Percentiles rank a stretch among this genome's conserved stretches.
These are phyloP conservation scores for Horisme vitalbata DNA, from an alignment of 2,888 invertebrate species.

Conservation along the genomic window DNA sequence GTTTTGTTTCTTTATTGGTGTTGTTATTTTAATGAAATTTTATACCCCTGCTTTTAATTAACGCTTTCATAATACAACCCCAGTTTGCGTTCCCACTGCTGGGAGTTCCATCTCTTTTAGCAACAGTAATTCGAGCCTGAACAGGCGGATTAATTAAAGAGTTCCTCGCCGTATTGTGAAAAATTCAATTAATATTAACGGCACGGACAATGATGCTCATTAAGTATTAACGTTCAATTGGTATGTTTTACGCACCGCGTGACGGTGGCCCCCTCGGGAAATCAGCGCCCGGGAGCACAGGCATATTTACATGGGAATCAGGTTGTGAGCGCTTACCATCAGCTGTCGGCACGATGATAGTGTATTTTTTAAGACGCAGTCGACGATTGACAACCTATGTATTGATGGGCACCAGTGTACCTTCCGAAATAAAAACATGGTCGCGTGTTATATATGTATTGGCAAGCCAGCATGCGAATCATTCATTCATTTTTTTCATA, in stretches of 20 bases:
- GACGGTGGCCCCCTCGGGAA: constrained; percentile 55
- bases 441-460: too few species aligned
- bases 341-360: too few species aligned
- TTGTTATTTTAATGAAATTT: too few species aligned
- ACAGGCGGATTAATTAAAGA: constrained; percentile 33
- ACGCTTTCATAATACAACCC: too few species aligned
- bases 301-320: neutral
- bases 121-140: constrained; percentile 14
- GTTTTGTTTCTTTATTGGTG: too few species aligned
- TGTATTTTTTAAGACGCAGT: too few species aligned
- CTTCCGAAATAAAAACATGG: too few species aligned
- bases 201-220: constrained; percentile 50
- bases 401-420: too few species aligned
- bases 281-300: constrained; percentile 43
- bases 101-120: constrained; percentile 9
- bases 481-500: too few species aligned
- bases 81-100: constrained; percentile 12
- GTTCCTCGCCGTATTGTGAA: constrained; percentile 25
- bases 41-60: too few species aligned
- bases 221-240: constrained; percentile 67
- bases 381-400: too few species aligned
- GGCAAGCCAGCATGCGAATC: too few species aligned
- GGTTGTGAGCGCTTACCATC: neutral
- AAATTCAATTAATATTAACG: constrained; percentile 38
- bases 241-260: constrained; percentile 52